Evolutionary conservation across 1,140 invertebrate species (phyloP), one percentile per base, ranked within the genome.

Genomic region (Epicauta chinensis): DNA sequence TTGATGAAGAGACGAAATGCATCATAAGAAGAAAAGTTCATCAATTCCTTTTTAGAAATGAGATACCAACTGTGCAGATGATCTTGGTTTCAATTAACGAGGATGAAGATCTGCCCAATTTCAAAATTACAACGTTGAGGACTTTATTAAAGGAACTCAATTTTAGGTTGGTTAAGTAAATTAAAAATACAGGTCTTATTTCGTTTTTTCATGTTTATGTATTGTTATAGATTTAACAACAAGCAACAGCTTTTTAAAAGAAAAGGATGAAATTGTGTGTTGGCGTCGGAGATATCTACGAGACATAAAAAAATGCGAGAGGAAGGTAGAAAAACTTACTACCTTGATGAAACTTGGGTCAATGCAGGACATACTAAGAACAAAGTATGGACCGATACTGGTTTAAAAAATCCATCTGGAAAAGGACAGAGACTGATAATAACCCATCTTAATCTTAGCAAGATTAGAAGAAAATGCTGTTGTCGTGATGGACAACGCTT

Each of bases 341-440:
- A 30, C 29, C 10, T 30, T 4, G 29, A 30, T 10, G 29, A 30
- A 10, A 30, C 29, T 5, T 30, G 29, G 29, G 29, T 30, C 10
- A 30, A 30, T 30, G 29, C 29, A 10, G 29, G 29, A 5, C 29
- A 30, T 30, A 30, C 29, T 10, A 30, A 30, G 10, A 4, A 30
- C 4, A 5, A 5, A 5, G 29, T n/a, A 10, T 35, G 51, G 31
- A 51, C 56, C 17, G 42, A 50, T 9, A 58, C 58, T 30, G 60
- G 62, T 9, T 52, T 64, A 47, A 64, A 62, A 60, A 41, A 51
- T 43, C 61, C 60, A 30, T 32, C n/a, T 59, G n/a, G 60, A 50
- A 68, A 65, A 42, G 57, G 64, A 14, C 61, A 56, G 58, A 51
- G 63, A 13, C 34, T 66, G 11, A 62, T 67, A 39, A 60, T 60